Base-by-base conservation (phyloP, 2,113 vertebrate genomes). In the Panthera uncia region DNA sequence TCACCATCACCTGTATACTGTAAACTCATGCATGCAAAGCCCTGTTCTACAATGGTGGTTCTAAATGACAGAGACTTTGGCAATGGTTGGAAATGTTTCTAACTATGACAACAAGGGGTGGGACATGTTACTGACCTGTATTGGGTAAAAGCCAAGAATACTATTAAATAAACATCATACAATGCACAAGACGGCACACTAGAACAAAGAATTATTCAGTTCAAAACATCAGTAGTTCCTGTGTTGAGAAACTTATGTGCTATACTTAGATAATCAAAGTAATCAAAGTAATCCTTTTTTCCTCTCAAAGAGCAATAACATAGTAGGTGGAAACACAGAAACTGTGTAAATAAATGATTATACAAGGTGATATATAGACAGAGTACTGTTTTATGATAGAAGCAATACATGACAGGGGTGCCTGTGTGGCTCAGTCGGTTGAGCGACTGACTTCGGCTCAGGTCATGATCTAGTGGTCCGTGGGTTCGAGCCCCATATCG, bases 41-140 rank as follows among this genome's bases (percentile, higher is more conserved):
- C 6, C 50, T 71, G 33, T 66, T 80, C 81, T 33, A 7, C 9
- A 48, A 68, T 4, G 1, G 12, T 52, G 3, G 4, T 41, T 95
- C 31, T 68, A 50, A 38, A 6, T 7, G 10, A n/a, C 38, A 7
- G 21, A 82, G 33, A 31, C 3, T 13, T 61, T 31, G 27, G 27
- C 13, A 41, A 85, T 27, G 21, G 18, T 18, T 61, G 14, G 55
- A 76, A 76, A 41, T 8, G 36, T 5, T 82, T 65, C 63, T 91
- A 33, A 85, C 5, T 3, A 10, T 73, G 6, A 3, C 21, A 25
- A 71, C 0, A 92, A 25, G 5, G n/a, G n/a, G 2, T 2, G 1
- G 13, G 25, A 9, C 8, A 33, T 81, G 1, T 3, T 33, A 61
- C 12, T 68, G 15, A 91, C 27, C 31, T 84, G 36, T 57, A 5